Base-by-base conservation (phyloP, 2,888 invertebrate genomes). In the Vanessa cardui region DNA sequence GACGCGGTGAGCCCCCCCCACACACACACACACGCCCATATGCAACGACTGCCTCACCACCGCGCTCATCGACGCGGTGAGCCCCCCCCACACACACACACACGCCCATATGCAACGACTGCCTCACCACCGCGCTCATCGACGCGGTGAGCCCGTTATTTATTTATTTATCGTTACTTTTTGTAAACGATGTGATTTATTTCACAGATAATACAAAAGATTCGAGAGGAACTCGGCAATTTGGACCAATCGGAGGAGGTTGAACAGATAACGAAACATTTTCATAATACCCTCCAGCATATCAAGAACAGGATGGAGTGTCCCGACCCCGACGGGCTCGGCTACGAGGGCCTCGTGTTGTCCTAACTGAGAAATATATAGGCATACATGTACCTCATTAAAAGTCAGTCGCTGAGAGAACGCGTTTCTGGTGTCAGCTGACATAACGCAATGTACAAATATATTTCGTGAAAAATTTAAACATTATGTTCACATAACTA, bases 201-300 rank as follows among this genome's bases (percentile, higher is more conserved):
- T 47, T 73, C 66, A 58, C 62, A 99, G 97, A 95, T 99, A 58
- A 97, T 99, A 72, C 95, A 95, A 47, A 98, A 99, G 89, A 97
- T 99, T 59, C 96, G 97, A 74, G 98, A 99, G 79, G 98, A 99
- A 84, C 88, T 99, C 44, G 97, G 98, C 0, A 98, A 98, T 86
- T 92, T 99, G 72, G 99, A 99, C 83, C 96, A 96, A 60, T 98
- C 97, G 20, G 98, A 99, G 80, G 99, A 99, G 86, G 98, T 98
- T 44, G 99, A 99, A 80, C 98, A 99, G 90, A 98, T 99, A 75
- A 97, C 97, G 72, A 98, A 97, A 82, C 99, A 99, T 86, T 98
- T 99, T 87, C 96, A 96, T 78, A 98, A 98, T 83, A 98, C 98
- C 0, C 87, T 98, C 80, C 96, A 96, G 73, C 97, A 98, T 81